A percentile compares a stretch with the other conserved stretches of the same genome.
phyloP scores from a whole-genome alignment of 2,888 invertebrate genomes.

The Sericinus montela region DNA sequence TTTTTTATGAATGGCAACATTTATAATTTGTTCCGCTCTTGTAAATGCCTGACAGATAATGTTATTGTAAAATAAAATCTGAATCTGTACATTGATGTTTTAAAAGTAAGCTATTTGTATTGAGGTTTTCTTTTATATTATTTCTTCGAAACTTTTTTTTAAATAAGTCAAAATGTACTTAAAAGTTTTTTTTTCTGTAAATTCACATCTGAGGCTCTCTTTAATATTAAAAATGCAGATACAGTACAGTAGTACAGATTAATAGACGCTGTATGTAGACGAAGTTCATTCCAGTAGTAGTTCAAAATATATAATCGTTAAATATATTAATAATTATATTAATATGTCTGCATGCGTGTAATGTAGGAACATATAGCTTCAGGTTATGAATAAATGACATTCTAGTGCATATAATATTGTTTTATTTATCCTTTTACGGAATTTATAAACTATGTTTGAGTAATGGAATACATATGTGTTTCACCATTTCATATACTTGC shows the following conservation, averaged over 20 bases:
- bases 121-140: constrained; percentile 18
- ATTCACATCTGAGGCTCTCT: constrained; percentile 46
- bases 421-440: constrained; percentile 33
- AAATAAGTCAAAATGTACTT: constrained; percentile 50
- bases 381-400: constrained; percentile 47
- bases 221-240: constrained; percentile 26
- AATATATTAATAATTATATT: constrained; percentile 9
- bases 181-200: constrained; percentile 39
- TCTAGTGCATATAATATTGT: constrained; percentile 44
- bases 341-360: constrained; percentile 18
- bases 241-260: constrained; percentile 19
- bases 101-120: background rate
- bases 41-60: background rate
- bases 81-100: background rate
- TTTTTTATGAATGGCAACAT: background rate
- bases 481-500: too few relatives aligned
- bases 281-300: constrained; percentile 36
- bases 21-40: constrained; percentile 1
- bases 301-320: constrained; percentile 11
- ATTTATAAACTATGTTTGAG: too few relatives aligned
- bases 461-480: too few relatives aligned
- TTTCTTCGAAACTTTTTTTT: constrained; percentile 24
- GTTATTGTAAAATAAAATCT: background rate
- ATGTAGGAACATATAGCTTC: constrained; percentile 31
- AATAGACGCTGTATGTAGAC: background rate